Base-by-base conservation (phyloP, 2,113 vertebrate species). In the Sterrhoptilus dennistouni region DNA sequence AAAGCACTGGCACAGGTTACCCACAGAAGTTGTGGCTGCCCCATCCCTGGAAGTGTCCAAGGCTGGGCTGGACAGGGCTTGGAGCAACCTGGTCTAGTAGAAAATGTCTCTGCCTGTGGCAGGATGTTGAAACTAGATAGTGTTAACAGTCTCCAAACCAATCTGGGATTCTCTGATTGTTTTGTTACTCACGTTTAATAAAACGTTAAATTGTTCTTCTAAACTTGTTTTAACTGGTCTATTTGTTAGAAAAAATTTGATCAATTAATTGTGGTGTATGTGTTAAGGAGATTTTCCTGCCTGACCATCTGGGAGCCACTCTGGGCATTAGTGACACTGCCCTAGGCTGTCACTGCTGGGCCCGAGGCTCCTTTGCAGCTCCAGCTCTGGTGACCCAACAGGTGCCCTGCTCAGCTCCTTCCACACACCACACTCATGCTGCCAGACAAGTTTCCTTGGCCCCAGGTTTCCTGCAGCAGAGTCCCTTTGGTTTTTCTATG, bases 241-340 rank as follows among this genome's bases (percentile, higher is more conserved):
- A 0, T 36, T 57, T 0, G 1, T 70, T 36, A 29, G 7, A 19
- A 59, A 13, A 69, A 10, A 2, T 21, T 40, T 44, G 11, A 56
- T 12, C 11, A 29, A 1, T 42, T 82, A 53, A 22, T 49, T 19
- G 1, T 22, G 33, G 5, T 0, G 0, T 52, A 3, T 13, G 11
- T 49, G 31, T 64, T 80, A 49, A 54, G 31, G 14, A 70, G 28
- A 16, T 47, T 56, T 63, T 63, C 40, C 31, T 63, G 25, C 31
- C 40, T 42, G 27, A 42, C 40, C 10, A 9, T 70, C 15, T 8
- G 14, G 71, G 40, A 54, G 31, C 35, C 18, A 8, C 40, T 83
- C 47, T 23, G 35, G n/a, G n/a, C 19, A 31, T 49, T 16, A 9
- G 5, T 53, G 66, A 29, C 31, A 22, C 29, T 47, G 45, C 28